A percentile compares a stretch with the other conserved stretches of the same genome.
phyloP scores from a whole-genome alignment of 2,888 invertebrate genomes.

The Platypus cylindrus region DNA sequence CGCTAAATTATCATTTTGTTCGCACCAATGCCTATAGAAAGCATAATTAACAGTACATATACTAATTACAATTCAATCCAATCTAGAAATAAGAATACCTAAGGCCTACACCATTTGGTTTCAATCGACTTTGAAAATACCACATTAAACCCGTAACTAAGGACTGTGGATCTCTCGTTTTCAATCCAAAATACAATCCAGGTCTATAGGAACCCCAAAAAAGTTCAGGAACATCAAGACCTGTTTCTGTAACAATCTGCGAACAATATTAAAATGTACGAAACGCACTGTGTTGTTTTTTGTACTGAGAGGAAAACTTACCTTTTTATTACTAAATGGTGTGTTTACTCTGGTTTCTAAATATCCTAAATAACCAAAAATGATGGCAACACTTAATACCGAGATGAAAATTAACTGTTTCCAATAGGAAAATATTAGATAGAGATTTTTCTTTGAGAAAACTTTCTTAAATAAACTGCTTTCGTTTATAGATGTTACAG shows the following conservation, averaged over 20 bases:
- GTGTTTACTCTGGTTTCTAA: conserved; percentile 81
- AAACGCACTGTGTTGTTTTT: background rate
- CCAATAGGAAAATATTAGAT: conserved; percentile 35
- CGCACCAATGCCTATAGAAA: conserved; percentile 73
- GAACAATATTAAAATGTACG: conserved; percentile 4
- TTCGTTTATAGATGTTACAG: too few relatives aligned
- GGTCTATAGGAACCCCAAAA: conserved; percentile 94
- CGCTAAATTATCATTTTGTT: conserved; percentile 69
- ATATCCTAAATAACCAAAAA: conserved; percentile 69
- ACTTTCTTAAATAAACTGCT: too few relatives aligned
- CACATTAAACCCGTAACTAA: conserved; percentile 93
- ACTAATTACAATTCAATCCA: background rate
- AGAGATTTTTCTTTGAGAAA: too few relatives aligned
- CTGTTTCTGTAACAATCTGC: conserved; percentile 59
- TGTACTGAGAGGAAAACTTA: conserved; percentile 24
- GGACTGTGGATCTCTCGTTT: conserved; percentile 78
- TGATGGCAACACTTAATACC: conserved; percentile 57
- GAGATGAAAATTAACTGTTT: conserved; percentile 47
- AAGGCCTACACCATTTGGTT: conserved; percentile 61
- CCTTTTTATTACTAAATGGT: conserved; percentile 67
- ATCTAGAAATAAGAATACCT: conserved; percentile 35
- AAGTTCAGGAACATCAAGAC: conserved; percentile 58
- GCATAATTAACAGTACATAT: background rate
- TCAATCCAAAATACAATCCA: conserved; percentile 80
- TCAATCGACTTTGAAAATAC: conserved; percentile 65